Conservation (phyloP, 2,797 vertebrate species). For the Apodemus agrarius region DNA sequence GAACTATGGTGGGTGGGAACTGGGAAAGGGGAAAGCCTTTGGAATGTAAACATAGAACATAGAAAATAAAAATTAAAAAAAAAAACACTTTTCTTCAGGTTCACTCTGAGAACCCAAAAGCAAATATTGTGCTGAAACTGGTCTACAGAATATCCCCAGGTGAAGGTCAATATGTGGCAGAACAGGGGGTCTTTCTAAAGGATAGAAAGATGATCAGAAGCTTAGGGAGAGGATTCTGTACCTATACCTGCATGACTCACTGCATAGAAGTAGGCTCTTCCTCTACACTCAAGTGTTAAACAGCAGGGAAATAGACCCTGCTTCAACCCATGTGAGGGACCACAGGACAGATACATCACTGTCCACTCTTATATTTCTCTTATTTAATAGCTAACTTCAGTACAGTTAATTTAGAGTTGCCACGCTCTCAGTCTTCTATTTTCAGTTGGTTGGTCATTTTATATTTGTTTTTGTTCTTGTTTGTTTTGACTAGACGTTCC, state of each 20-base stretch:
- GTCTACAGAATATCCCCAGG: not conserved
- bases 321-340: no score
- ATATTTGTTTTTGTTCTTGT: not conserved
- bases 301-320: no score
- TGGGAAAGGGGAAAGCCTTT: no score
- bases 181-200: not conserved
- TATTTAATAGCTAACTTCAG: not conserved
- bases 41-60: no score
- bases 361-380: no score
- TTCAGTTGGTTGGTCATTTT: not conserved
- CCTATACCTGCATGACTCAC: rapidly evolving
- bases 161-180: not conserved
- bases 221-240: not conserved
- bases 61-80: no score
- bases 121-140: not conserved
- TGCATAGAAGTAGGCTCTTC: not conserved
- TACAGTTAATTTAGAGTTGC: not conserved
- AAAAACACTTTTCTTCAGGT: not conserved
- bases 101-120: not conserved
- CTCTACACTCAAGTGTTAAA: not conserved
- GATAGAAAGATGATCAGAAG: not conserved
- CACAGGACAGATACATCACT: not conserved
- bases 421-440: not conserved
- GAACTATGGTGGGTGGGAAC: no score
- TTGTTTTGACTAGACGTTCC: not conserved